These are phyloP conservation scores for Nemapogon koenigi DNA, from an alignment of 2,888 invertebrate species.

Conservation along the genomic window DNA sequence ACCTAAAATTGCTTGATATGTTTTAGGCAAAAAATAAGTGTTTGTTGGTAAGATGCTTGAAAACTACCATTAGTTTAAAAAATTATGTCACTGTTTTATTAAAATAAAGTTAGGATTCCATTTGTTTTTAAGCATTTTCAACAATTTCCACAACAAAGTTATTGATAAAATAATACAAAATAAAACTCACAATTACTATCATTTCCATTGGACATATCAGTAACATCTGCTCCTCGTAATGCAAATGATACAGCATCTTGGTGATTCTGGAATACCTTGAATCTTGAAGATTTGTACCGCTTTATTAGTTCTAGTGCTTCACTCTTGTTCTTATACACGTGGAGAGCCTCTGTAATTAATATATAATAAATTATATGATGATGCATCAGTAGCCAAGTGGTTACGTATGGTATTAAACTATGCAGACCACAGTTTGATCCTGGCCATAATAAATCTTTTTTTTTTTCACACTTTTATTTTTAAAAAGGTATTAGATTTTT, in stretches of 20 bases:
- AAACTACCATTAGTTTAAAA: no score
- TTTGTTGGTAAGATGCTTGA: no score
- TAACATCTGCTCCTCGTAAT: slow-evolving; percentile 68
- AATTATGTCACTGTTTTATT: no score
- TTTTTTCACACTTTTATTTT: no score
- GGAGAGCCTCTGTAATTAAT: slow-evolving; percentile 39
- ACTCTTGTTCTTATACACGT: slow-evolving; percentile 73
- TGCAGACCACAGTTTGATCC: no score
- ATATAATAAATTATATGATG: neutral
- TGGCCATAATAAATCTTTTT: no score
- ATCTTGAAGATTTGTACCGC: slow-evolving; percentile 76
- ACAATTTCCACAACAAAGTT: neutral
- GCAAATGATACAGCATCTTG: slow-evolving; percentile 82
- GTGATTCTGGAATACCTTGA: slow-evolving; percentile 77
- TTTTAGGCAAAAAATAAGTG: no score
- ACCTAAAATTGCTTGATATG: no score
- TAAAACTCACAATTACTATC: slow-evolving; percentile 43
- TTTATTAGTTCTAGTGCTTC: slow-evolving; percentile 81
- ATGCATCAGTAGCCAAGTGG: neutral
- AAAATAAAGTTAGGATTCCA: neutral
- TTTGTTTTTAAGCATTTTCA: neutral
- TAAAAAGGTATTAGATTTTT: no score
- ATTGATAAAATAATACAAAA: neutral
- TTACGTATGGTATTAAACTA: neutral
- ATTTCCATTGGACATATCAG: slow-evolving; percentile 49